Conservation (phyloP, 2,888 invertebrate species). For the Lymantria dispar region DNA sequence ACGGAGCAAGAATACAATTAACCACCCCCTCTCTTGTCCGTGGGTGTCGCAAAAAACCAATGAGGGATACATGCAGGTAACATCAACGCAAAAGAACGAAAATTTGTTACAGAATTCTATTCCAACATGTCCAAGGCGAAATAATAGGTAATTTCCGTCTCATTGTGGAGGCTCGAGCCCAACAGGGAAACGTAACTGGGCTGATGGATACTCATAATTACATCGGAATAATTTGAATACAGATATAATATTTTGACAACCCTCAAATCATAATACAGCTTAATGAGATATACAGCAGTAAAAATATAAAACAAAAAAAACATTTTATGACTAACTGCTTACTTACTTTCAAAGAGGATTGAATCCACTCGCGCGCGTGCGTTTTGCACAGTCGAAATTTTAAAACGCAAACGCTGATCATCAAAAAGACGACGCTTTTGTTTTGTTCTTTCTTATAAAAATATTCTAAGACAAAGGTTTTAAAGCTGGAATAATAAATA, state of each 20-base stretch:
- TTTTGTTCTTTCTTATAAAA: background rate
- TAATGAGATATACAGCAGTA: slow-evolving; percentile 31
- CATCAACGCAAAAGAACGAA: too few relatives aligned
- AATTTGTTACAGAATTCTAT: too few relatives aligned
- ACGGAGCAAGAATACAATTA: too few relatives aligned
- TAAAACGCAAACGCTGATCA: background rate
- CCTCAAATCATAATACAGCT: slow-evolving; percentile 27
- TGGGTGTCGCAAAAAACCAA: too few relatives aligned
- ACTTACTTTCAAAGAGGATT: slow-evolving; percentile 24
- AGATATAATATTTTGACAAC: slow-evolving; percentile 10
- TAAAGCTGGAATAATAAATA: background rate
- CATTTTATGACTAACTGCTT: slow-evolving; percentile 17
- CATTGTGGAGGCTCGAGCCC: too few relatives aligned
- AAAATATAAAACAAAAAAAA: slow-evolving; percentile 19
- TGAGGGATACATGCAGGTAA: too few relatives aligned
- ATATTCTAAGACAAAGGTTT: background rate
- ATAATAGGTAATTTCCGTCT: too few relatives aligned
- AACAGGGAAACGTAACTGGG: too few relatives aligned
- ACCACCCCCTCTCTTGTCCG: too few relatives aligned
- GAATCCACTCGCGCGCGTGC: slow-evolving; percentile 15
- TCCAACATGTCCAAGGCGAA: too few relatives aligned
- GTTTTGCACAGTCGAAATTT: slow-evolving; percentile 1
- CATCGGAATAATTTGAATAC: too few relatives aligned
- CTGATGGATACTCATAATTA: too few relatives aligned
- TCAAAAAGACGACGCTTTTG: background rate